Base-by-base conservation (phyloP, 1,140 invertebrate genomes). In the Heliothis subflexa region DNA sequence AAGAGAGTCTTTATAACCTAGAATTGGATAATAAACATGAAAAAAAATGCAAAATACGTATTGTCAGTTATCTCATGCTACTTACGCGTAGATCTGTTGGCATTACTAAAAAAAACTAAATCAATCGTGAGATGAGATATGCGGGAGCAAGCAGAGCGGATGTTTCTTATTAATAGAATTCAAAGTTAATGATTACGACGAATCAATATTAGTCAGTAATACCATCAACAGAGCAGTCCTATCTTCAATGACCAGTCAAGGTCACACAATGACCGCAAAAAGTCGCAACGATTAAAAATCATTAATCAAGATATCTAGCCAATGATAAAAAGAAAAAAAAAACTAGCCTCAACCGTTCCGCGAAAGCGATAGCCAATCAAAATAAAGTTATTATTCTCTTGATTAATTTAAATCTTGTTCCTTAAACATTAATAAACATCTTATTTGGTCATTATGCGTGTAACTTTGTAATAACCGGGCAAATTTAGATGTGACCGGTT, bases 381-480 rank as follows among this genome's bases (percentile, higher is more conserved):
- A 78, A 82, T 82, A 70, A 78, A 82, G 78, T 82, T 77, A 80
- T 84, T 84, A 84, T 81, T 73, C 61, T 57, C 25, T 80, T 82
- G 70, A 86, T 86, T 78, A 85, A 86, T 82, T 79, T 70, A 82
- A 82, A 81, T 83, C 78, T 78, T 74, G 62, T 78, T 83, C 55
- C 80, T 80, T 83, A 76, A 84, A 80, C 72, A 79, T 83, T 84
- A 81, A 87, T 84, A 83, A 87, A 84, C 80, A 82, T 73, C 75
- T 86, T 85, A 86, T 85, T 86, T 85, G 64, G 85, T 88, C 87
- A 90, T 89, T 88, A 88, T 79, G 80, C 61, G 64, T 84, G 81
- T 83, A 87, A 86, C 84, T 85, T 83, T 78, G 12, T 83, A 78
- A 66, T 79, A 57, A 76, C 57, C 14, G 62, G 57, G 25, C 54